Conservation (phyloP, 1,140 invertebrate genomes). For the Elymnias hypermnestra region DNA sequence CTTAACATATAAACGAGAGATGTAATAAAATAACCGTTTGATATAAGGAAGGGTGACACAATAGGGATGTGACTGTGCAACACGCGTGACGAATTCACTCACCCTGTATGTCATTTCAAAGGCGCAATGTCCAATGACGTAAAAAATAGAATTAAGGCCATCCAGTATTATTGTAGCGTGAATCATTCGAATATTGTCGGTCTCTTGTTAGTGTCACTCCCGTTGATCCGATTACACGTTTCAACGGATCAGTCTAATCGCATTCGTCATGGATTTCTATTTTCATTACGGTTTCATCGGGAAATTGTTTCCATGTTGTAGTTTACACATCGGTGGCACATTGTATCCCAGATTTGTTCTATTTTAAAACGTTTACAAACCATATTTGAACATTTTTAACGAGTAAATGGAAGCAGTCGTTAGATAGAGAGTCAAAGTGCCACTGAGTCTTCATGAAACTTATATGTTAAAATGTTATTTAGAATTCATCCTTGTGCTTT, state of each 20-base stretch:
- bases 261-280: conserved; percentile 25
- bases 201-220: conserved; percentile 39
- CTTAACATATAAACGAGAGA: conserved; percentile 49
- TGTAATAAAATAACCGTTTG: conserved; percentile 51
- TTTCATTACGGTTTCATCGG: conserved; percentile 15
- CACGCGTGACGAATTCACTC: conserved; percentile 41
- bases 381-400: no score
- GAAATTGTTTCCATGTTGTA: conserved; percentile 3
- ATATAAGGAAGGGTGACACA: conserved; percentile 35
- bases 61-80: conserved; percentile 32
- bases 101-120: conserved; percentile 40
- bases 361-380: no score
- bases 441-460: no score
- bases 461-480: no score
- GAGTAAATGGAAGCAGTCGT: no score
- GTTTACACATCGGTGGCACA: background rate
- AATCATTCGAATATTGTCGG: conserved; percentile 49
- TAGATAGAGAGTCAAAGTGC: no score
- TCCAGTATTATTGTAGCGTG: conserved; percentile 42
- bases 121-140: conserved; percentile 39
- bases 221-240: conserved; percentile 29
- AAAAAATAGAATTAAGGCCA: conserved; percentile 61
- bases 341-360: background rate
- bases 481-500: no score
- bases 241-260: conserved; percentile 27